A percentile compares a stretch with the other conserved stretches of the same genome.
Conservation (phyloP, 2,888 invertebrate genomes). For the Sphecodes monilicornis region DNA sequence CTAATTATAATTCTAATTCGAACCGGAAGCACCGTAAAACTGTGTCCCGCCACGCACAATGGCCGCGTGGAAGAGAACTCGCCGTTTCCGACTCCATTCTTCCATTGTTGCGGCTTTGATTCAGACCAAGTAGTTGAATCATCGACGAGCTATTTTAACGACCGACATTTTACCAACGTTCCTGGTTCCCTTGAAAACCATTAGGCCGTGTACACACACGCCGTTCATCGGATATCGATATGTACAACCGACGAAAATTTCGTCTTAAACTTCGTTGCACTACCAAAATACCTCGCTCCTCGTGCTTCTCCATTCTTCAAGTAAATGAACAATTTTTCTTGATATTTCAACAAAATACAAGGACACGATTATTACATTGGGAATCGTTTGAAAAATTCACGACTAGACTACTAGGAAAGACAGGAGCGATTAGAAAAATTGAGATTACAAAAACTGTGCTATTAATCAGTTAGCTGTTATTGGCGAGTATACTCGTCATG, state of each 20-base stretch:
- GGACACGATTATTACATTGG: no score
- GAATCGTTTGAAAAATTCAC: not conserved
- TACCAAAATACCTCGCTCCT: not conserved
- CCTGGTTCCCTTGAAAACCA: not conserved
- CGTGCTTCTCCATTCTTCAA: not conserved
- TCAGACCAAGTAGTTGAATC: slow-evolving; percentile 1
- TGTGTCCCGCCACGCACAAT: slow-evolving; percentile 16
- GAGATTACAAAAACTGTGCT: no score
- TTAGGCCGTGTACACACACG: not conserved
- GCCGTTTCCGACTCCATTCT: slow-evolving; percentile 36
- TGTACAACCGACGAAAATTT: not conserved
- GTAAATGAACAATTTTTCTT: not conserved
- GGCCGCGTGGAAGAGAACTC: slow-evolving; percentile 14
- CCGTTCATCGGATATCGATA: not conserved
- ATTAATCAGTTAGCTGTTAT: no score
- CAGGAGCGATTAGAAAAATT: no score
- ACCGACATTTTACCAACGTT: not conserved
- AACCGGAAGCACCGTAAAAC: slow-evolving; percentile 5
- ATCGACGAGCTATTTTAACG: slow-evolving; percentile 3
- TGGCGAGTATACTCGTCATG: no score
- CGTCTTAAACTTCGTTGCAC: not conserved
- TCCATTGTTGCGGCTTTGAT: slow-evolving; percentile 1
- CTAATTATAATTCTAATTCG: slow-evolving; percentile 13
- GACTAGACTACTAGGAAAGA: no score
- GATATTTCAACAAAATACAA: not conserved